Base-by-base conservation (phyloP, 2,797 vertebrate genomes). In the Spea hammondii region DNA sequence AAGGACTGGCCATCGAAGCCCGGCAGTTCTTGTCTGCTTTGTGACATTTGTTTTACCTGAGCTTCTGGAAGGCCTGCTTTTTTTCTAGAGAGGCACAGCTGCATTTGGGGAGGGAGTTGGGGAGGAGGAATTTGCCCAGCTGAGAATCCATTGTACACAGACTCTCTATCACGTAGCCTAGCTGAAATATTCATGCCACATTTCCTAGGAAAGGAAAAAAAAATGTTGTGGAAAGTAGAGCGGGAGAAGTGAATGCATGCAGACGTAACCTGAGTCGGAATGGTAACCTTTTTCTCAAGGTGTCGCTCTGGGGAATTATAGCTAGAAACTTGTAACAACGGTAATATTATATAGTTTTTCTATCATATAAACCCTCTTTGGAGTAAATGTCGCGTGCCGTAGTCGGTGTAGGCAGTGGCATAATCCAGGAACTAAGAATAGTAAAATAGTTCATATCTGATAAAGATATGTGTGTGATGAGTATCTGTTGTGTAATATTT, bases 131-230 rank as follows among this genome's bases (percentile, higher is more conserved):
- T 53, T 13, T 45, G 9, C 12, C 69, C 81, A 47, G 2, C 10
- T n/a, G 47, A 81, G 85, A 85, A 12, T 85, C 87, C 85, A 85
- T 88, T 83, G 76, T 72, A 14, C 72, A 78, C 79, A 70, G 66
- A 77, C 84, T 77, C 50, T 32, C 70, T 79, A 81, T 85, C 86
- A 87, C 84, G 84, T 89, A 88, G 82, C 74, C 84, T 49, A 46
- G 64, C 62, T 55, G 51, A 47, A 14, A 76, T 69, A n/a, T 72
- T 54, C 71, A 60, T 14, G 55, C 44, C 47, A 11, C 54, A 46
- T 6, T 74, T 74, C 47, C 62, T 55, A n/a, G 5, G 50, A 8
- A 47, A 14, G 48, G 49, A 70, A 49, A 70, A 49, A 70, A 17
- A 32, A 48, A 53, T 45, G 0, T 5, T 47, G 45, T 47, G 11